Evolutionary conservation across 1,140 invertebrate genomes (phyloP), one percentile per base, ranked within the genome.

Genomic region (Lordiphosa clarofinis): DNA sequence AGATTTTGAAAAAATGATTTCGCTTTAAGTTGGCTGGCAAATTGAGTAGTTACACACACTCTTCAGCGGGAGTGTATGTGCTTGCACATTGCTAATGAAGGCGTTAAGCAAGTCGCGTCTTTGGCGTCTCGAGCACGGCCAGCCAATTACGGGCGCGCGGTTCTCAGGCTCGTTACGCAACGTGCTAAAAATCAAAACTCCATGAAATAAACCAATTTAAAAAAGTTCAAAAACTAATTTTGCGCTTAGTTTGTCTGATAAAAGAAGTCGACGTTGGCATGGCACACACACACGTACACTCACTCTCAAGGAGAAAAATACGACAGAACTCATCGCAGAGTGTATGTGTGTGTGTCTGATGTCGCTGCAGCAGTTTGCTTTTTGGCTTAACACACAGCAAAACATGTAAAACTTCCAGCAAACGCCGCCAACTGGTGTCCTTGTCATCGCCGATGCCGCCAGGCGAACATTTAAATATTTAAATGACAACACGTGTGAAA

Each of bases 121-220:
- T 6, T 49, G 48, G 40, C 60, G 48, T 72, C 36, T 42, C 40
- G 37, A 70, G 65, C 66, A 74, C 70, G 75, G 50, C 65, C 48
- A 72, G 76, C 75, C 76, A 81, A 81, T 81, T 82, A 81, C 72
- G 71, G 64, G 60, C 33, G 67, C 57, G 44, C 58, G 67, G 76
- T 81, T 81, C 76, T 82, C 53, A 58, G 67, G 76, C 75, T 81
- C 76, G 75, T 81, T 81, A 81, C 75, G 75, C 75, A 82, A 81
- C 69, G 75, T 86, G 82, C 76, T 87, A 76, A 87, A 87, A 86
- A 86, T 86, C 81, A 86, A 86, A 86, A 86, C 78, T 82, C 81
- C 82, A 87, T 86, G 81, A 86, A 86, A 86, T 86, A 86, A 86
- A 87, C 81, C 75, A 86, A 87, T 86, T 86, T 86, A 84, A 87